These are phyloP conservation scores for Hemistola chrysoprasaria DNA, from an alignment of 2,888 invertebrate species.

Conservation along the genomic window DNA sequence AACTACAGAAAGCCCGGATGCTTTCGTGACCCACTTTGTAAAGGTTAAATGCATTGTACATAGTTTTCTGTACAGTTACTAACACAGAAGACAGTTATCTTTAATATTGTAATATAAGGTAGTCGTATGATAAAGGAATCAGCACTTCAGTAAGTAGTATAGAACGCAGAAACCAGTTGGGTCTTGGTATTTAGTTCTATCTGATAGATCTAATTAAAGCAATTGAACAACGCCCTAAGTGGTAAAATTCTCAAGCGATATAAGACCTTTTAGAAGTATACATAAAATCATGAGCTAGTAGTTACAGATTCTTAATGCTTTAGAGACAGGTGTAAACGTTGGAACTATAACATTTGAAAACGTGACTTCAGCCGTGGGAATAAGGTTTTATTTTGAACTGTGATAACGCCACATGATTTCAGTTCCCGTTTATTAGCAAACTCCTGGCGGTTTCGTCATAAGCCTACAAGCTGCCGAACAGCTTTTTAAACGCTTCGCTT, in stretches of 20 bases:
- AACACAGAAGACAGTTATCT: slow-evolving; percentile 2
- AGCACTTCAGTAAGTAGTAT: slow-evolving; percentile 9
- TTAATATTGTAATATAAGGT: slow-evolving; percentile 26
- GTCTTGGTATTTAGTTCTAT: slow-evolving; percentile 67
- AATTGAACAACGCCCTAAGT: slow-evolving; percentile 51
- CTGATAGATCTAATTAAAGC: slow-evolving; percentile 36
- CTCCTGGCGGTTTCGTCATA: slow-evolving; percentile 59
- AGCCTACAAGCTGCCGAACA: slow-evolving; percentile 23
- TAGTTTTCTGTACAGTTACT: not conserved
- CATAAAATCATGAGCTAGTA: slow-evolving; percentile 54
- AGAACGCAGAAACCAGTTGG: slow-evolving; percentile 41
- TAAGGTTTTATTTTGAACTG: slow-evolving; percentile 45
- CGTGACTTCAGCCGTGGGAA: slow-evolving; percentile 34
- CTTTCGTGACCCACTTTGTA: too few relatives aligned
- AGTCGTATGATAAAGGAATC: slow-evolving; percentile 50
- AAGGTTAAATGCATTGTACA: too few relatives aligned
- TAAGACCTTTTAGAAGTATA: slow-evolving; percentile 47
- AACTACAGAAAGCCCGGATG: too few relatives aligned
- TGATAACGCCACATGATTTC: slow-evolving; percentile 40
- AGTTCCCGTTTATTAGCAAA: slow-evolving; percentile 57
- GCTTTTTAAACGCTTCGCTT: slow-evolving; percentile 25
- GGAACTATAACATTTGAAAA: slow-evolving; percentile 36
- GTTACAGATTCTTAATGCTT: slow-evolving; percentile 71
- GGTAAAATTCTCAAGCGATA: slow-evolving; percentile 43
- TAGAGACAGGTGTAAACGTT: slow-evolving; percentile 64